Base-by-base conservation (phyloP, 2,113 vertebrate species). In the Colossoma macropomum region DNA sequence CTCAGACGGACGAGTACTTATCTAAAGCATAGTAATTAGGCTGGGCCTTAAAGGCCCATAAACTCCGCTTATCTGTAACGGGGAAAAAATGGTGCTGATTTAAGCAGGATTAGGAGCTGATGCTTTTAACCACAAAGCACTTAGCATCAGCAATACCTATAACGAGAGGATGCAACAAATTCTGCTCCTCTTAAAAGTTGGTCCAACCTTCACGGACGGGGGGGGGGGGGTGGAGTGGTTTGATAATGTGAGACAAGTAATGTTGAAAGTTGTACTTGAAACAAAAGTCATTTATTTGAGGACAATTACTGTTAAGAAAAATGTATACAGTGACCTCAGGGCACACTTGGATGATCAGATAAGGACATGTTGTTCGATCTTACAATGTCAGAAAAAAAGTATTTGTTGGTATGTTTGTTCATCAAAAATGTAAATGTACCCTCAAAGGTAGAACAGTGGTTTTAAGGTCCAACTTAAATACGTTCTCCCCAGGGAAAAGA, bases 11-110 rank as follows among this genome's bases (percentile, higher is more conserved):
- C 89, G 92, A 92, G 89, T 90, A 92, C 91, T 93, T 93, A 94
- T 92, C 92, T 92, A 81, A 89, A 86, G 92, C 90, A 93, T 93
- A 92, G 93, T 94, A 92, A 95, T 95, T 92, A 93, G 89, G 90
- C 87, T 52, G 84, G 79, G 87, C 56, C 83, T 83, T 89, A 80
- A 89, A 92, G 90, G 91, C 86, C 88, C 56, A 83, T 91, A 93
- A 94, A 94, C 84, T 72, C 82, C 83, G 90, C 91, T 94, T 94
- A 93, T 94, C 93, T 91, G 89, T 83, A 92, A 92, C 90, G 91
- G 76, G 38, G 88, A 88, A 90, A 86, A 90, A 89, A 92, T 92
- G 85, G 86, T 91, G 92, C 92, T 92, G 93, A 93, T 95, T 92
- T 91, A 92, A 91, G 93, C 91, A 91, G 92, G 91, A 94, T 93